phyloP scores from a whole-genome alignment of 2,888 invertebrate species.

The Rugalucina vietnamica region DNA sequence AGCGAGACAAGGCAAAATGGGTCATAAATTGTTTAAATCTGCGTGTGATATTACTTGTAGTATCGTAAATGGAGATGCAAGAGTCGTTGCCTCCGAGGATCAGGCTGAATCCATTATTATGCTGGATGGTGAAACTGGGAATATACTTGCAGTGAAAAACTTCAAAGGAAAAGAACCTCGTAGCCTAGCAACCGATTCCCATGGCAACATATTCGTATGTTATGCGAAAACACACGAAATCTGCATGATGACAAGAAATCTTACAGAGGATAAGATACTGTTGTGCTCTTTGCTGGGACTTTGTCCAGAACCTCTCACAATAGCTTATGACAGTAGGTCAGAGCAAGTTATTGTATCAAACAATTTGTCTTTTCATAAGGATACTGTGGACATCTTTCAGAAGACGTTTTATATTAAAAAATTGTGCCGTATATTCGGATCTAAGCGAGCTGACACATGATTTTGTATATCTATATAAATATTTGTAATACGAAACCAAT shows the following conservation, averaged over 20 bases:
- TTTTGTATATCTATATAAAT: too few relatives aligned
- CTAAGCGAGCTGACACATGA: too few relatives aligned
- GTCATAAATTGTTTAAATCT: background rate
- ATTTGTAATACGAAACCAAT: too few relatives aligned
- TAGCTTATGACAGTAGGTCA: background rate
- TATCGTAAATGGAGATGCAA: background rate
- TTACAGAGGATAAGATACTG: background rate
- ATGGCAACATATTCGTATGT: background rate
- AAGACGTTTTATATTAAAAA: conserved; percentile 2
- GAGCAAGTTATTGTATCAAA: background rate
- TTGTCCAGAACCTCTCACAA: background rate
- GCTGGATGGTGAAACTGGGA: background rate
- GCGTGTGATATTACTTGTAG: background rate
- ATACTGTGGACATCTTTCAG: background rate
- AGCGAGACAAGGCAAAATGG: background rate
- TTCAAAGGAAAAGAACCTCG: background rate
- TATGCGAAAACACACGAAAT: background rate
- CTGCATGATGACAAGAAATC: background rate
- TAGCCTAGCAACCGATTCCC: background rate
- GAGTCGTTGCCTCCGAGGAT: background rate
- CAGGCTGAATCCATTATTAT: background rate
- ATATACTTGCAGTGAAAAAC: background rate
- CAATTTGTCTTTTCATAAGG: background rate
- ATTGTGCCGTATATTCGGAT: too few relatives aligned
- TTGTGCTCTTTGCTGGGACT: background rate